Evolutionary conservation across 2,888 invertebrate genomes (phyloP).

Genomic region (Drosophila pullipes): DNA sequence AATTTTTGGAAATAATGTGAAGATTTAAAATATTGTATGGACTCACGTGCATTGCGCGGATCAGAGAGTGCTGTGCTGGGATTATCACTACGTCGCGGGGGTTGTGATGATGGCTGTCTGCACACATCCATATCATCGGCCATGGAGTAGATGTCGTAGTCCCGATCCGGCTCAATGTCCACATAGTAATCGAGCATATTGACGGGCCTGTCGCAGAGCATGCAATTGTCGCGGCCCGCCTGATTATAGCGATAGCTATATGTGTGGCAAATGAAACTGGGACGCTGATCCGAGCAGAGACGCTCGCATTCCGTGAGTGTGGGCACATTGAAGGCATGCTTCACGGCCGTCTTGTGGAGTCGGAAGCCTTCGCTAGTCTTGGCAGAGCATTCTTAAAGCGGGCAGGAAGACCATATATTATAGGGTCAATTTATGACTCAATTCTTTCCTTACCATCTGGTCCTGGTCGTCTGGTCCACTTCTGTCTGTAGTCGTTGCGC

Average conservation of each 20-base stretch:
- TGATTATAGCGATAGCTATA: conserved; percentile 89
- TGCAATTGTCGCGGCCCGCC: conserved; percentile 89
- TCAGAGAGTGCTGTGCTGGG: conserved; percentile 84
- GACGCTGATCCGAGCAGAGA: conserved; percentile 89
- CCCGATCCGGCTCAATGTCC: conserved; percentile 90
- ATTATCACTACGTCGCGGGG: conserved; percentile 71
- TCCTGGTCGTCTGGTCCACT: conserved; percentile 85
- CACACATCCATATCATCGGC: conserved; percentile 87
- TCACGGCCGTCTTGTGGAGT: conserved; percentile 89
- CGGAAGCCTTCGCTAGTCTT: conserved; percentile 91
- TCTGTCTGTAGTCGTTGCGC: conserved; percentile 82
- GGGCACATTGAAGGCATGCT: conserved; percentile 88
- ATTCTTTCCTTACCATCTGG: conserved; percentile 81
- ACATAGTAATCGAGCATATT: conserved; percentile 90
- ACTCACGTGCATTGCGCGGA: conserved; percentile 85
- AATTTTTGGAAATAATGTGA: no score
- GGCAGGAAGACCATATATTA: background rate
- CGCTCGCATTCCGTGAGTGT: conserved; percentile 92
- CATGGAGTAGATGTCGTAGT: conserved; percentile 93
- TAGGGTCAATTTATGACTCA: background rate
- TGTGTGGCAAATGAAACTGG: conserved; percentile 90
- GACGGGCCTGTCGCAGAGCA: conserved; percentile 90
- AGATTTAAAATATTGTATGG: background rate
- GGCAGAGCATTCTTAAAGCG: conserved; percentile 89
- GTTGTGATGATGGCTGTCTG: conserved; percentile 61